Evolutionary conservation across 2,113 vertebrate genomes (phyloP).

Genomic region (Cichladusa arquata): DNA sequence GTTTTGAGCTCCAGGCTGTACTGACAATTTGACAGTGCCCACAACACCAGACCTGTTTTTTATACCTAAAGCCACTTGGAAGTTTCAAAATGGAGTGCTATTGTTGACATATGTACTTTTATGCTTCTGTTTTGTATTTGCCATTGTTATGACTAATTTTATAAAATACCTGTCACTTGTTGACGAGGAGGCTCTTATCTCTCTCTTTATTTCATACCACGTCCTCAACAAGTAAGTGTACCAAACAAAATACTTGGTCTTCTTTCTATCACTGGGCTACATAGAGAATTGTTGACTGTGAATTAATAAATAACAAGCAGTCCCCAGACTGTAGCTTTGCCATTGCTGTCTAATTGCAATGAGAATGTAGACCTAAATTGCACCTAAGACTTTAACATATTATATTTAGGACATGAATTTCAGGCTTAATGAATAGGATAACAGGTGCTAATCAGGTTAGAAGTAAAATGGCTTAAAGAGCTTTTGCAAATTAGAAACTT

Average conservation of each 20-base stretch:
- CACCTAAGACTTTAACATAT: background rate
- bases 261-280: background rate
- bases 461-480: background rate
- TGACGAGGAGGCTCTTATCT: background rate
- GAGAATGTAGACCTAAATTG: background rate
- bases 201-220: background rate
- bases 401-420: background rate
- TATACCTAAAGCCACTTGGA: background rate
- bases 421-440: background rate
- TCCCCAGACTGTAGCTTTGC: background rate
- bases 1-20: background rate
- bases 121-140: background rate
- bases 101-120: background rate
- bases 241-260: background rate
- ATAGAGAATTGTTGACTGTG: background rate
- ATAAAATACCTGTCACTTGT: background rate
- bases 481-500: background rate
- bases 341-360: background rate
- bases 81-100: background rate
- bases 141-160: background rate
- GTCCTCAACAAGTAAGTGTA: background rate
- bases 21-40: background rate
- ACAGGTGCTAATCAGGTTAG: background rate
- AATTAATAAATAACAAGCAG: background rate
- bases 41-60: background rate